These are phyloP conservation scores for Hylaeus volcanicus DNA, from an alignment of 1,140 invertebrate species.

Conservation along the genomic window DNA sequence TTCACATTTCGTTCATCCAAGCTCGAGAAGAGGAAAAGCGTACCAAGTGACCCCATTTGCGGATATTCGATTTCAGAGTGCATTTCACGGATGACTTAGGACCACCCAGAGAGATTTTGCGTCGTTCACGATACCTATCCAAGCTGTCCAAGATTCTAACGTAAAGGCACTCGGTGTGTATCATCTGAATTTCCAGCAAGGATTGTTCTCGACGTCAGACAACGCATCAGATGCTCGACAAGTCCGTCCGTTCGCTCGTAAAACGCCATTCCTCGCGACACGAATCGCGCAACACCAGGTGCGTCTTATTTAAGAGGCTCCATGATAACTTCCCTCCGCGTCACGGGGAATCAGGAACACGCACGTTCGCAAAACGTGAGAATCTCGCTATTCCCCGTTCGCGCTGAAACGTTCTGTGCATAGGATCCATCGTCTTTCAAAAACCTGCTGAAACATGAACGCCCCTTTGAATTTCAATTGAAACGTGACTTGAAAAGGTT, in stretches of 20 bases:
- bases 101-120: not conserved
- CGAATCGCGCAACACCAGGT: not conserved
- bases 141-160: not conserved
- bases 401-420: not conserved
- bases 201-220: constrained; percentile 3
- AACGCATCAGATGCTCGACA: constrained; percentile 19
- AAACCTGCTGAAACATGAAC: not conserved
- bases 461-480: not conserved
- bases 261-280: not conserved
- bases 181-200: not conserved
- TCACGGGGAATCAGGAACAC: constrained; percentile 15
- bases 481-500: too few species aligned
- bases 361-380: constrained; percentile 19
- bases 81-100: not conserved
- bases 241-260: constrained; percentile 13
- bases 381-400: constrained; percentile 15
- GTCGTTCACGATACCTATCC: not conserved
- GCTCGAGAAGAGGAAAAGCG: too few species aligned
- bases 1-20: too few species aligned
- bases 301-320: constrained; percentile 33
- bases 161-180: not conserved
- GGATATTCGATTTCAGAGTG: not conserved
- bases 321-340: constrained; percentile 30
- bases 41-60: too few species aligned
- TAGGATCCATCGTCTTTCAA: not conserved